A percentile compares a stretch with the other conserved stretches of the same genome.
Evolutionary conservation across 2,113 vertebrate species (phyloP).

Genomic region (Cisticola juncidis): DNA sequence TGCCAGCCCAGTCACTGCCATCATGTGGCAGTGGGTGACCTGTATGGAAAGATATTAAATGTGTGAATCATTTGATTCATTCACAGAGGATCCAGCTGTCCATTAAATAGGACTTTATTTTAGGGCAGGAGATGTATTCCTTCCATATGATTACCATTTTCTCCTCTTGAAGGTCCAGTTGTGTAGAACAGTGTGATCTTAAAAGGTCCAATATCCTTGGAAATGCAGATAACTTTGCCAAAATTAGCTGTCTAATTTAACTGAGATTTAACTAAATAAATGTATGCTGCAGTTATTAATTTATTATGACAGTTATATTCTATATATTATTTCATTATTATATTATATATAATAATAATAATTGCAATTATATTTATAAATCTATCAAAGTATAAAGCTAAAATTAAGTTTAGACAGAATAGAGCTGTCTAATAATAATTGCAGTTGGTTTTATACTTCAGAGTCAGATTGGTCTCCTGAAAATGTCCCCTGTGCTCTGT

Average conservation of each 20-base stretch:
- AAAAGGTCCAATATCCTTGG: not conserved
- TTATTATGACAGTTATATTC: not conserved
- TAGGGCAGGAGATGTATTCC: not conserved
- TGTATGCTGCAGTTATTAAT: no score
- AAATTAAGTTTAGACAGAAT: not conserved
- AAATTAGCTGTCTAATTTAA: not conserved
- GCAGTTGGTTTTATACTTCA: not conserved
- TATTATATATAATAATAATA: no score
- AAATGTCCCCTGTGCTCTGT: not conserved
- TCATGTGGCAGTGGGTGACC: not conserved
- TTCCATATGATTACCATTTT: not conserved
- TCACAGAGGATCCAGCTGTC: not conserved
- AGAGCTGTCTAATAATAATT: not conserved
- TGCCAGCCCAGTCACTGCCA: not conserved
- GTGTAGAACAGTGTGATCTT: not conserved
- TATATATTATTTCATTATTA: not conserved
- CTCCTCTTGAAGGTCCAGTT: not conserved
- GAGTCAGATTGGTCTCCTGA: not conserved
- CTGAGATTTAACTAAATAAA: not conserved
- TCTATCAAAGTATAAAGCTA: not conserved
- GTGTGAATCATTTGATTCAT: fast-evolving
- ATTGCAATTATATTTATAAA: not conserved
- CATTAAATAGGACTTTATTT: not conserved
- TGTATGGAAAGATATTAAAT: not conserved
- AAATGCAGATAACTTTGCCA: not conserved